Evolutionary conservation across 2,888 invertebrate genomes (phyloP).

Genomic region (Merodon equestris): DNA sequence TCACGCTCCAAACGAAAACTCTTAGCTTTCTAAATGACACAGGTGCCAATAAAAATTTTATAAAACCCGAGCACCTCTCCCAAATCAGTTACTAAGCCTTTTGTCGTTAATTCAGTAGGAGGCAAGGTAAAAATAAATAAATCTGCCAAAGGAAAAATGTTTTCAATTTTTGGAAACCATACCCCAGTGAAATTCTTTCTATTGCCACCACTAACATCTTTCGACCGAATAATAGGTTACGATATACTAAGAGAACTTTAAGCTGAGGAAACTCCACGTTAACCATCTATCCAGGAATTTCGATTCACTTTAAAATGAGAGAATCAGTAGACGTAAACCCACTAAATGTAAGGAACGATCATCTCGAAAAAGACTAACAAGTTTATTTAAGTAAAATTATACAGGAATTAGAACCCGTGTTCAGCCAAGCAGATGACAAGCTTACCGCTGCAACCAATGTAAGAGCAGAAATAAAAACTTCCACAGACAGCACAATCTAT

Average conservation of each 20-base stretch:
- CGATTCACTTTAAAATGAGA: conserved; percentile 3
- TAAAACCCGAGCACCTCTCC: neutral
- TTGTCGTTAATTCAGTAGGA: neutral
- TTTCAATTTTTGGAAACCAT: neutral
- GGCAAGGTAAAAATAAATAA: conserved; percentile 11
- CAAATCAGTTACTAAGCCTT: neutral
- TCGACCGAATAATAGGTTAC: conserved; percentile 8
- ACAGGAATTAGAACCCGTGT: neutral
- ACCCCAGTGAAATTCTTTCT: conserved; percentile 6
- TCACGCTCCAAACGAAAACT: conserved; percentile 4
- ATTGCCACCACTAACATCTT: conserved; percentile 11
- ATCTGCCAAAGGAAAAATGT: neutral
- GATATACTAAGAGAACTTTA: conserved; percentile 5
- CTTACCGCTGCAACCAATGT: neutral
- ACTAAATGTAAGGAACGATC: too few relatives aligned
- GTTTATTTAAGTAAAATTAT: neutral
- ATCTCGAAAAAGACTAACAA: too few relatives aligned
- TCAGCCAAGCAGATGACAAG: neutral
- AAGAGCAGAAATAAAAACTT: neutral
- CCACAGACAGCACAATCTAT: neutral
- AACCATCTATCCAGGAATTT: conserved; percentile 5
- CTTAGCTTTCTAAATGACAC: conserved; percentile 2
- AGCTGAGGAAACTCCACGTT: conserved; percentile 3
- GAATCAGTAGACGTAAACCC: too few relatives aligned
- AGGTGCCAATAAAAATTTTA: conserved; percentile 1